Evolutionary conservation across 2,113 vertebrate species (phyloP), one percentile per base, ranked within the genome.

Genomic region (Talpa occidentalis): DNA sequence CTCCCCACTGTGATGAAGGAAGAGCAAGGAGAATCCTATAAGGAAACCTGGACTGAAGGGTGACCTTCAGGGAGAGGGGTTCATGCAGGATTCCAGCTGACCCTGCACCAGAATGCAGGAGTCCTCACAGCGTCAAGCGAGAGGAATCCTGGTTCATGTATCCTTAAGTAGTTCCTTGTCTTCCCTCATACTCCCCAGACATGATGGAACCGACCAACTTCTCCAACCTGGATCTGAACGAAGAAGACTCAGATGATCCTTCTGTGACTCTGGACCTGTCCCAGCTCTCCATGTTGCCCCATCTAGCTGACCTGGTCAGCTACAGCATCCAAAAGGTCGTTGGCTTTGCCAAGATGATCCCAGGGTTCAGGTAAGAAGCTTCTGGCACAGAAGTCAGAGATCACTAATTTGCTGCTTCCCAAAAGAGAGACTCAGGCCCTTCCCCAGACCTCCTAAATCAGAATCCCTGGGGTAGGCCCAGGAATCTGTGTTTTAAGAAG

Each of bases 321-420:
- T 99, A 99, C 97, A 99, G 99, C 97, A 99, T 99, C 88, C 99
- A 99, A 97, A 99, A 99, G 97, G 99, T 99, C 87, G 99, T 99
- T 0, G 99, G 99, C 94, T 99, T 99, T 94, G 99, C 99, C 95
- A 99, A 99, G 97, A 99, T 99, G 99, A 99, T 99, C 96, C 99
- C 99, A 0, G 99, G 99, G 0, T 99, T 99, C 98, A 99, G 99
- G 99, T 99, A 95, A 95, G 98, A 66, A 47, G 11, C 28, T 74
- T 32, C 30, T 24, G 15, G 6, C 19, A 5, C 22, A 16, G 44
- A 16, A 44, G 28, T 87, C 11, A 62, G 52, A 87, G 76, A 52
- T 56, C 32, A 37, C 44, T 11, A 32, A 28, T 44, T 59, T 16
- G 2, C 17, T 22, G 30, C 52, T 85, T 94, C 37, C 15, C 24